Percentiles rank a stretch among this genome's conserved stretches.
These are phyloP conservation scores for Ephialtes manifestator DNA, from an alignment of 2,888 invertebrate genomes.

Conservation along the genomic window DNA sequence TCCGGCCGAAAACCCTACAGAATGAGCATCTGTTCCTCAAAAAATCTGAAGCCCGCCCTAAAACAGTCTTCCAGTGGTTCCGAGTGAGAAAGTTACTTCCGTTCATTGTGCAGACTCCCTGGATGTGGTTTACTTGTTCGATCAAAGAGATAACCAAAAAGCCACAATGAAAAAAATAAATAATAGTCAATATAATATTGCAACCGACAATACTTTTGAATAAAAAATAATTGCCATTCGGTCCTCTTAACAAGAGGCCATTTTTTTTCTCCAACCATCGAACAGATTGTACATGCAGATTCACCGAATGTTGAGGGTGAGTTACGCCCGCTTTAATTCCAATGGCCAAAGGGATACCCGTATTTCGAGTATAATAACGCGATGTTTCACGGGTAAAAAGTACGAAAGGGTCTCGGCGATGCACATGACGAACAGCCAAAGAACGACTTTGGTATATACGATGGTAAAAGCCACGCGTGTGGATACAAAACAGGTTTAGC, in stretches of 20 bases:
- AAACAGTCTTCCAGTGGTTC: constrained; percentile 23
- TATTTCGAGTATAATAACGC: constrained; percentile 29
- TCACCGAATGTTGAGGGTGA: neutral
- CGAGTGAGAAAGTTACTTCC: constrained; percentile 60
- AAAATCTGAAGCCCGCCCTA: constrained; percentile 22
- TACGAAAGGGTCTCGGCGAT: neutral
- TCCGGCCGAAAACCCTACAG: constrained; percentile 15
- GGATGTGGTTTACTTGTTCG: constrained; percentile 58
- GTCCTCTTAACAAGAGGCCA: neutral
- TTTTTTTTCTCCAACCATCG: neutral
- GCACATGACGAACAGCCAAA: neutral
- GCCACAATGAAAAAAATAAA: constrained; percentile 7
- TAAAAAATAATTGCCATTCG: neutral
- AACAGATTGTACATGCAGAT: neutral
- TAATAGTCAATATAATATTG: neutral
- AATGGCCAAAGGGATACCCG: neutral
- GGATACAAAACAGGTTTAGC: constrained; percentile 56
- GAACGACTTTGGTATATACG: constrained; percentile 37
- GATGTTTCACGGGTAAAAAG: constrained; percentile 28
- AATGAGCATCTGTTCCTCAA: constrained; percentile 54
- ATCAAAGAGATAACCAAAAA: neutral
- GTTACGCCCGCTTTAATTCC: constrained; percentile 26
- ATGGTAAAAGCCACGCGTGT: constrained; percentile 36
- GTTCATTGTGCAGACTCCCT: constrained; percentile 21
- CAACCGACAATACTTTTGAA: neutral